Conservation (phyloP, 2,888 invertebrate genomes). For the Nematopogon swammerdamellus region DNA sequence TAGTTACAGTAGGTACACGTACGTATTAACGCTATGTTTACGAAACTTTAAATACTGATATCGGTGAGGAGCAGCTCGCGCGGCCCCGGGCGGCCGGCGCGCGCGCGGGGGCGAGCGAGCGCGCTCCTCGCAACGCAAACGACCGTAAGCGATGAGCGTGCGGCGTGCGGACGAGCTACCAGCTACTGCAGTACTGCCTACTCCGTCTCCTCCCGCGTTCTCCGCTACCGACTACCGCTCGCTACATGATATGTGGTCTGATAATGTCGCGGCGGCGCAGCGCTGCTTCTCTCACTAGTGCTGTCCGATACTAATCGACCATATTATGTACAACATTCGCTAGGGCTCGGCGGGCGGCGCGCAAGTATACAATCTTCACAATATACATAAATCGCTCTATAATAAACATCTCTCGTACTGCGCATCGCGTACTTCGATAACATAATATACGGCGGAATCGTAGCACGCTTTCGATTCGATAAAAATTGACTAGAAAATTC, state of each 20-base stretch:
- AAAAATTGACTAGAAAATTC: constrained; percentile 54
- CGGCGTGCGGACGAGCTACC: not conserved
- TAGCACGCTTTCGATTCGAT: constrained; percentile 46
- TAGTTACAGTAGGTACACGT: constrained; percentile 32
- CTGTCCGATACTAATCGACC: not conserved
- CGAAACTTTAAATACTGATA: constrained; percentile 55
- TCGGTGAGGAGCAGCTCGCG: constrained; percentile 37
- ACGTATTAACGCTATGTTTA: constrained; percentile 50
- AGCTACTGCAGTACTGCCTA: not conserved
- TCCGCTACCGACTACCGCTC: not conserved
- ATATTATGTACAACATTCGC: not conserved
- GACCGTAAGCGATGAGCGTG: constrained; percentile 2
- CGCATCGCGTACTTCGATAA: constrained; percentile 36
- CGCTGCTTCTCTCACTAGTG: not conserved
- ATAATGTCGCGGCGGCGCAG: not conserved
- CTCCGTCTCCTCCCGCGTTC: not conserved
- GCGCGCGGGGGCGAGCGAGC: too few species aligned
- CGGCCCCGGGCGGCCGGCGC: constrained; percentile 13
- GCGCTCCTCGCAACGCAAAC: constrained; percentile 43
- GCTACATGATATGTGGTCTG: constrained; percentile 1
- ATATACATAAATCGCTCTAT: constrained; percentile 1
- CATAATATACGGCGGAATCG: constrained; percentile 52
- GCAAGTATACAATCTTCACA: not conserved
- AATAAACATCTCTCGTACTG: constrained; percentile 13
- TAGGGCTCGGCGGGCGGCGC: constrained; percentile 4